phyloP scores from a whole-genome alignment of 2,797 vertebrate species.

The Oreochromis mossambicus region DNA sequence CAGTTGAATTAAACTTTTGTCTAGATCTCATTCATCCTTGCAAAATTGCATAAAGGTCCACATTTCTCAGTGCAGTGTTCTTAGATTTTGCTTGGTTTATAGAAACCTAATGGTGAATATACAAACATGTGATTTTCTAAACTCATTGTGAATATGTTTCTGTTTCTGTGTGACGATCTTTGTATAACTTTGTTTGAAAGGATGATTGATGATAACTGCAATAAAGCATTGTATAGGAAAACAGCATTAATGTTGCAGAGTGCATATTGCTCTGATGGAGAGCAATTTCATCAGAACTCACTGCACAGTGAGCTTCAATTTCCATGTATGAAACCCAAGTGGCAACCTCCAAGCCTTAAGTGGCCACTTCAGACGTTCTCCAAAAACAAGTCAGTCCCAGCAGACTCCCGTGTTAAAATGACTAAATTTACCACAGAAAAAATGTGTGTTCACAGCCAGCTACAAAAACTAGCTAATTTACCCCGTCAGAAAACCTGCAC shows the following conservation, averaged over 20 bases:
- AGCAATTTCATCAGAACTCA: neutral
- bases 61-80: neutral
- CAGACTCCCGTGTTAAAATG: neutral
- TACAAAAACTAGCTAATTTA: neutral
- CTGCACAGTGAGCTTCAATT: neutral
- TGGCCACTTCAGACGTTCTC: neutral
- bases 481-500: neutral
- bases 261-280: neutral
- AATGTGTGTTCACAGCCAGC: neutral
- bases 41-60: neutral
- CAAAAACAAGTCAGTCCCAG: neutral
- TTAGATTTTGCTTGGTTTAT: neutral
- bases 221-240: neutral
- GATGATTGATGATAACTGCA: neutral
- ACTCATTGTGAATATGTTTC: neutral
- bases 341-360: neutral
- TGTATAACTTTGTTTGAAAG: neutral
- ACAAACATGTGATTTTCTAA: neutral
- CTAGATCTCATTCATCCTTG: neutral
- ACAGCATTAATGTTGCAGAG: neutral
- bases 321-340: neutral
- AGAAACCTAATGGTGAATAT: neutral
- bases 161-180: neutral
- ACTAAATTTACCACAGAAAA: neutral
- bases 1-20: constrained; percentile 44